Evolutionary conservation across 2,113 vertebrate genomes (phyloP).

Genomic region (Silurus meridionalis): DNA sequence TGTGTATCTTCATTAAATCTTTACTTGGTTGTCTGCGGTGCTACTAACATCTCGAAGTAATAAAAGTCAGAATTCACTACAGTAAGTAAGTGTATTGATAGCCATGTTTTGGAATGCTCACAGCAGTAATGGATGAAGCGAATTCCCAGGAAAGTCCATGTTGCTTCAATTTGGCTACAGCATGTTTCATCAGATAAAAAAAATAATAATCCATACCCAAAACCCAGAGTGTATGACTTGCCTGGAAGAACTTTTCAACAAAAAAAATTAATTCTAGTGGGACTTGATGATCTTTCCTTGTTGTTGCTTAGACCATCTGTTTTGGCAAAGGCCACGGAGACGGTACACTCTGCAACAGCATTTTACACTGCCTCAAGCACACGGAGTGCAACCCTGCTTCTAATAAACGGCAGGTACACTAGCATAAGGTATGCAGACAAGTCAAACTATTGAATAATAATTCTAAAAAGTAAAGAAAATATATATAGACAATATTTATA

Average conservation of each 20-base stretch:
- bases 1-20: background rate
- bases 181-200: constrained; percentile 51
- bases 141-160: constrained; percentile 52
- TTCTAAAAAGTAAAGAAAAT: background rate
- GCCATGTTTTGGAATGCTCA: constrained; percentile 40
- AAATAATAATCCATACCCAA: constrained; percentile 47
- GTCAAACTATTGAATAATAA: background rate
- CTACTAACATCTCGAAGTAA: background rate
- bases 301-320: constrained; percentile 37
- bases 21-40: background rate
- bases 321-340: constrained; percentile 32
- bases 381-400: constrained; percentile 27
- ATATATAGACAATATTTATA: background rate
- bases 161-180: constrained; percentile 53
- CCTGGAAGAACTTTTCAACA: constrained; percentile 47
- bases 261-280: constrained; percentile 47
- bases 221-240: constrained; percentile 50
- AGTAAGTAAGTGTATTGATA: constrained; percentile 26
- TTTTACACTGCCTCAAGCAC: constrained; percentile 40
- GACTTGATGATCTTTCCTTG: constrained; percentile 42
- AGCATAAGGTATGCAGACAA: background rate
- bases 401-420: constrained; percentile 23
- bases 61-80: constrained; percentile 19
- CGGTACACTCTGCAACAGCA: constrained; percentile 32
- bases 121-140: constrained; percentile 13